Base-by-base conservation (phyloP, 2,797 vertebrate species). In the Leuciscus waleckii region DNA sequence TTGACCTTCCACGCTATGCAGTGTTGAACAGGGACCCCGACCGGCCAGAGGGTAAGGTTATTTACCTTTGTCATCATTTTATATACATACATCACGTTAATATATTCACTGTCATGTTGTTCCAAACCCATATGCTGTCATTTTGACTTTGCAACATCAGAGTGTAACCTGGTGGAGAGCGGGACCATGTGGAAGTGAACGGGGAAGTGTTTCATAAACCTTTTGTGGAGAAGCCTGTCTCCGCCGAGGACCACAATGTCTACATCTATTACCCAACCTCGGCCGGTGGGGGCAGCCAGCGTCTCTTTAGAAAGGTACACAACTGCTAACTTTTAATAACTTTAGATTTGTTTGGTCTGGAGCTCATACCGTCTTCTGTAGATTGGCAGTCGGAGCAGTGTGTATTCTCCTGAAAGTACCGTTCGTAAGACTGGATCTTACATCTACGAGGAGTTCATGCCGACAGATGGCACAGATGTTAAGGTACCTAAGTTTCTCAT, bases 201-300 rank as follows among this genome's bases (percentile, higher is more conserved):
- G 97, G 98, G 54, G 97, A 97, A 85, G 93, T 98, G 79, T 99
- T 99, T 91, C 98, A 96, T 4, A 99, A 99, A 91, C 98, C 98
- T 0, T 99, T 99, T 86, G 98, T 99, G 85, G 98, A 99, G 94
- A 99, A 99, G 90, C 98, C 98, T 0, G 98, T 99, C 90, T 98
- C 97, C 21, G 98, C 98, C 0, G 98, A 99, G 90, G 98, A 99
- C 93, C 98, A 99, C 93, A 99, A 99, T 0, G 98, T 99, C 83
- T 99, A 99, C 90, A 99, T 99, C 91, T 99, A 99, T 91, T 99
- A 99, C 90, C 98, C 98, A 0, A 99, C 97, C 0, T 98, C 98
- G 2, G 98, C 98, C 0, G 98, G 98, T 0, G 98, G 98, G 6
- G 98, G 98, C 91, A 99, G 98, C 91, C 98, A 99, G 93, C 96